These are phyloP conservation scores for Cylloceria caligata DNA, from an alignment of 2,888 invertebrate genomes.

Conservation along the genomic window DNA sequence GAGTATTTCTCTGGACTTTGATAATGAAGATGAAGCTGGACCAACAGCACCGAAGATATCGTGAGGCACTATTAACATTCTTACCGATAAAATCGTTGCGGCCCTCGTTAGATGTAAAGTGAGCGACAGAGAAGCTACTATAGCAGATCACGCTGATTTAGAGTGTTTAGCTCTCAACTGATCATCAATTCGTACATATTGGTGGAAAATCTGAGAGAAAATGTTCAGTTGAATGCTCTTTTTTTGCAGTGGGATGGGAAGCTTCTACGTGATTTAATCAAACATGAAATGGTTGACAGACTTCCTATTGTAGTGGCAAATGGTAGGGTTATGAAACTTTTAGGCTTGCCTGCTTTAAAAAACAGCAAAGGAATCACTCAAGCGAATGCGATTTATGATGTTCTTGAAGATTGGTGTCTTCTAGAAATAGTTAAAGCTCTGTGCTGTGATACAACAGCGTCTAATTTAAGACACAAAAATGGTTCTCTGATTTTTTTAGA, in stretches of 20 bases:
- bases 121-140: conserved; percentile 65
- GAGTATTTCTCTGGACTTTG: conserved; percentile 51
- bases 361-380: conserved; percentile 57
- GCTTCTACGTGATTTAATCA: conserved; percentile 37
- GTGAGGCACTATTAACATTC: conserved; percentile 52
- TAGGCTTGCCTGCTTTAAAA: conserved; percentile 54
- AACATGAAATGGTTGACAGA: conserved; percentile 45
- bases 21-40: conserved; percentile 53
- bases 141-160: conserved; percentile 59
- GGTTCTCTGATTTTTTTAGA: conserved; percentile 56
- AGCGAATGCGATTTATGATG: conserved; percentile 57
- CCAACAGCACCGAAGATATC: conserved; percentile 43
- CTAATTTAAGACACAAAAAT: conserved; percentile 55
- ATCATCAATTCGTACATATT: too few relatives aligned
- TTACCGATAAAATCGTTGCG: conserved; percentile 56
- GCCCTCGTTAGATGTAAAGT: conserved; percentile 54
- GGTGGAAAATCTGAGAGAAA: too few relatives aligned
- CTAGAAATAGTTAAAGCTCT: conserved; percentile 41
- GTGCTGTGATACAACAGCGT: conserved; percentile 63
- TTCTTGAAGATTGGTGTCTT: conserved; percentile 56
- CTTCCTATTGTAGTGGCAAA: conserved; percentile 58
- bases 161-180: conserved; percentile 59
- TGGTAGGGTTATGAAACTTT: conserved; percentile 49
- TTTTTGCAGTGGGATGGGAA: conserved; percentile 64
- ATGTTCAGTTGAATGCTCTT: conserved; percentile 60